phyloP scores from a whole-genome alignment of 2,113 vertebrate genomes.

The Solenodon paradoxus region DNA sequence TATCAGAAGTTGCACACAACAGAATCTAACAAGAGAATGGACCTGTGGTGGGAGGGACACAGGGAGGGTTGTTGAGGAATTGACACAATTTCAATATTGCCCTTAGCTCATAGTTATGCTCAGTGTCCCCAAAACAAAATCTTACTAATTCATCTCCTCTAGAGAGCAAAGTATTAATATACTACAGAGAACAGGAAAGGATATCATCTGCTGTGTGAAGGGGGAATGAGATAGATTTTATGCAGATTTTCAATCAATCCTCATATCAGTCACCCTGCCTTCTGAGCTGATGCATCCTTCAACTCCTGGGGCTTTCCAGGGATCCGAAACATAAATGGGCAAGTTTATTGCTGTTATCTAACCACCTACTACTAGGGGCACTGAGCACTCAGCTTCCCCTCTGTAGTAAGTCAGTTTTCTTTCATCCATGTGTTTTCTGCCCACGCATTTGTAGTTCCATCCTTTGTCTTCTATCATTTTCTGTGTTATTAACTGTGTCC shows the following conservation, averaged over 20 bases:
- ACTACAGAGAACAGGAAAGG: neutral
- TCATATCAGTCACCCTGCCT: neutral
- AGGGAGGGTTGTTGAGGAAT: neutral
- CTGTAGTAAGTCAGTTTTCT: neutral
- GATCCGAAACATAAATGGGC: neutral
- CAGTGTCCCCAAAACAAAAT: neutral
- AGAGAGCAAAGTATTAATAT: neutral
- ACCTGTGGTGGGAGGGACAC: rapidly evolving
- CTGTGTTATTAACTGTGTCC: neutral
- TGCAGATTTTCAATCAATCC: neutral
- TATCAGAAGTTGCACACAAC: neutral
- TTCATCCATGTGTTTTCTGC: neutral
- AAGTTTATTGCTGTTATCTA: neutral
- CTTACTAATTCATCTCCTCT: neutral
- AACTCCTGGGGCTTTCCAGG: neutral
- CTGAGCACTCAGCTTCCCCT: neutral
- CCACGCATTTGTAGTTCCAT: neutral
- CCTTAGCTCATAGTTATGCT: neutral
- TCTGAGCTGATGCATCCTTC: neutral
- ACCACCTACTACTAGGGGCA: too few relatives aligned
- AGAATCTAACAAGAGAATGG: neutral
- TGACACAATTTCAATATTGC: neutral
- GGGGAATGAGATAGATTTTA: neutral
- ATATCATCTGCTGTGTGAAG: rapidly evolving
- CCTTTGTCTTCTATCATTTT: neutral